Percentiles rank a stretch among this genome's conserved stretches.
phyloP scores from a whole-genome alignment of 1,140 invertebrate species.

The Nephotettix cincticeps region DNA sequence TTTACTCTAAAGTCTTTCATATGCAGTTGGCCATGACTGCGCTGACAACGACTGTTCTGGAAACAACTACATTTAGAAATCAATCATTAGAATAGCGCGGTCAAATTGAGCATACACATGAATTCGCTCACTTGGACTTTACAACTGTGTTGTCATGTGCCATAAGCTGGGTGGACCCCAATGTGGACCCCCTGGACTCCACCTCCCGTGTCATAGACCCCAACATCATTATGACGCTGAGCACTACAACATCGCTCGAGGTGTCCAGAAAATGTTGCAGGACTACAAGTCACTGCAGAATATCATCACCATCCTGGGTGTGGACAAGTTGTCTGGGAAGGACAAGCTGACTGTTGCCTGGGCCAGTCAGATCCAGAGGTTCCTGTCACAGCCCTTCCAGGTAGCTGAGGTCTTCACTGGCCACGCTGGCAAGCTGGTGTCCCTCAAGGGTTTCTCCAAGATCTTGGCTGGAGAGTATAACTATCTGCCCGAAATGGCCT shows the following conservation, averaged over 20 bases:
- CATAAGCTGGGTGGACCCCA: constrained; percentile 93
- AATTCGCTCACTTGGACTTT: constrained; percentile 99
- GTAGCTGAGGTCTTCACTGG: constrained; percentile 95
- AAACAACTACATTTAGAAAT: too few relatives aligned
- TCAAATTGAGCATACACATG: too few relatives aligned
- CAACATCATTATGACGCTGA: constrained; percentile 93
- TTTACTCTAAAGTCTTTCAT: too few relatives aligned
- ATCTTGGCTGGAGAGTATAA: constrained; percentile 91
- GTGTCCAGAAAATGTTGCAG: constrained; percentile 96
- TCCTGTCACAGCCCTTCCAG: constrained; percentile 98
- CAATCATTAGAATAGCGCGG: too few relatives aligned
- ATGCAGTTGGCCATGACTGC: too few relatives aligned
- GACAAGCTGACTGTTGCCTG: constrained; percentile 96
- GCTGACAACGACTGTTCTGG: too few relatives aligned
- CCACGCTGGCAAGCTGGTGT: constrained; percentile 88
- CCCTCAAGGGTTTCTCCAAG: constrained; percentile 75
- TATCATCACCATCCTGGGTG: constrained; percentile 98
- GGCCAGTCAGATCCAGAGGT: constrained; percentile 96
- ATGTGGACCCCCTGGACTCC: constrained; percentile 97
- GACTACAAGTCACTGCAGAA: constrained; percentile 95
- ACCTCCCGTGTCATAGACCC: constrained; percentile 99
- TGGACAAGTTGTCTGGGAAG: constrained; percentile 99
- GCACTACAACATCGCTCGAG: constrained; percentile 94
- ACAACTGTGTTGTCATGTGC: constrained; percentile 98
- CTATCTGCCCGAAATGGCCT: constrained; percentile 95